These are phyloP conservation scores for Acrocephalus scirpaceus DNA, from an alignment of 2,797 vertebrate species.

Conservation along the genomic window DNA sequence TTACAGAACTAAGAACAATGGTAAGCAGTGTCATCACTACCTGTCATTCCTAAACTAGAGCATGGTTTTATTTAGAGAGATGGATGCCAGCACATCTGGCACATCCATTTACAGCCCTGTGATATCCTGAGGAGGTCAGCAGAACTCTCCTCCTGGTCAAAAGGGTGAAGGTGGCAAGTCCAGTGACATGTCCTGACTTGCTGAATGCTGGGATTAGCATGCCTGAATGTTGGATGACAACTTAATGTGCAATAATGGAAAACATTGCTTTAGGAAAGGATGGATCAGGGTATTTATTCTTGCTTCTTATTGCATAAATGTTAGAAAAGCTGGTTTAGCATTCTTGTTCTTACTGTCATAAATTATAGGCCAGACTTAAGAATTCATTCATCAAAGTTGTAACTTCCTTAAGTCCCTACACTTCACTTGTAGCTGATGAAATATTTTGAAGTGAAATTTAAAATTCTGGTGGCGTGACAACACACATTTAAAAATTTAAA, in stretches of 20 bases:
- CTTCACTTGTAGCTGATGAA: conserved; percentile 1
- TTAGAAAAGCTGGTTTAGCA: conserved; percentile 9
- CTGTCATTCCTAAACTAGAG: not conserved
- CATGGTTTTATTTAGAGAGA: not conserved
- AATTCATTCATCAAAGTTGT: not conserved
- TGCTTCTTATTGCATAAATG: not conserved
- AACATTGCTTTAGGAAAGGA: not conserved
- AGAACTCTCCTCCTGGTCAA: not conserved
- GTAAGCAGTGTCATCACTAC: not conserved
- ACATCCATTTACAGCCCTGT: not conserved
- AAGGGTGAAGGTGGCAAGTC: not conserved
- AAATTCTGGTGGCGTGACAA: conserved; percentile 8
- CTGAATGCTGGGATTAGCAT: not conserved
- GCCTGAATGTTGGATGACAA: not conserved
- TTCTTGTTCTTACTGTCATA: not conserved
- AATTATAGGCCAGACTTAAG: not conserved
- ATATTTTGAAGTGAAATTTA: conserved; percentile 35
- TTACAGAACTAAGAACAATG: not conserved
- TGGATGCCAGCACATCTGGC: not conserved
- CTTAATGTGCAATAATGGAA: not conserved
- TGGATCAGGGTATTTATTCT: not conserved
- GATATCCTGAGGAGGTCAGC: not conserved
- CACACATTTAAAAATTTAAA: conserved; percentile 54
- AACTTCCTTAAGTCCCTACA: conserved; percentile 6
- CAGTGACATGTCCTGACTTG: not conserved